These are phyloP conservation scores for Gallinago nigripennis DNA, from an alignment of 2,797 vertebrate species.

Conservation along the genomic window DNA sequence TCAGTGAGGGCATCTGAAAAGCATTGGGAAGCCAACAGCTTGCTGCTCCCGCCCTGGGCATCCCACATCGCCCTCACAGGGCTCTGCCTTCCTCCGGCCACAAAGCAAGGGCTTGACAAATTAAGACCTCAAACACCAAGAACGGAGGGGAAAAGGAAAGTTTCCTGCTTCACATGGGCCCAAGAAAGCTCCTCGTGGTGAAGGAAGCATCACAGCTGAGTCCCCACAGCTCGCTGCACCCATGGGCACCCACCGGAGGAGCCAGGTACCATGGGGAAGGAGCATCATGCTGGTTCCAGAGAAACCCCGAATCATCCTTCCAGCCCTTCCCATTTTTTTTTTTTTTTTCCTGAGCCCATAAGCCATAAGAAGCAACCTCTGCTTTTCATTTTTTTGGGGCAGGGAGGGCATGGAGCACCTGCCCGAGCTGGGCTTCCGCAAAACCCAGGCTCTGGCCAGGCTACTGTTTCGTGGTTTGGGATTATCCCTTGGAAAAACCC, in stretches of 20 bases:
- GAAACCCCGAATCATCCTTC: background rate
- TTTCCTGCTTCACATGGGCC: fast-evolving
- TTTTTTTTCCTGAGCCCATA: background rate
- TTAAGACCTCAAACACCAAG: background rate
- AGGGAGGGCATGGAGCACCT: background rate
- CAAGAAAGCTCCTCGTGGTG: background rate
- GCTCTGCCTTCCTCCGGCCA: background rate
- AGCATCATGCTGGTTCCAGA: background rate
- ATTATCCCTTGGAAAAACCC: background rate
- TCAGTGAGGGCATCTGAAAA: background rate
- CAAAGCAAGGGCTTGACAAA: background rate
- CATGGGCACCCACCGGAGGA: fast-evolving
- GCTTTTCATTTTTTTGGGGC: background rate
- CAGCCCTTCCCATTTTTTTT: background rate
- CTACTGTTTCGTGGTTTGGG: background rate
- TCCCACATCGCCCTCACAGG: background rate
- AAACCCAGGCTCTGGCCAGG: background rate
- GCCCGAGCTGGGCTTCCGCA: background rate
- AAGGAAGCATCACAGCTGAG: background rate
- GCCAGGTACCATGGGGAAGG: background rate
- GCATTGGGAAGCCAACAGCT: background rate
- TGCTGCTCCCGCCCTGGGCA: background rate
- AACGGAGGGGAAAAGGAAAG: background rate
- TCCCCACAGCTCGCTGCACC: background rate
- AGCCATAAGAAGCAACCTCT: background rate